A percentile compares a stretch with the other conserved stretches of the same genome.
Evolutionary conservation across 2,113 vertebrate species (phyloP).

Genomic region (Tragelaphus imberbis): DNA sequence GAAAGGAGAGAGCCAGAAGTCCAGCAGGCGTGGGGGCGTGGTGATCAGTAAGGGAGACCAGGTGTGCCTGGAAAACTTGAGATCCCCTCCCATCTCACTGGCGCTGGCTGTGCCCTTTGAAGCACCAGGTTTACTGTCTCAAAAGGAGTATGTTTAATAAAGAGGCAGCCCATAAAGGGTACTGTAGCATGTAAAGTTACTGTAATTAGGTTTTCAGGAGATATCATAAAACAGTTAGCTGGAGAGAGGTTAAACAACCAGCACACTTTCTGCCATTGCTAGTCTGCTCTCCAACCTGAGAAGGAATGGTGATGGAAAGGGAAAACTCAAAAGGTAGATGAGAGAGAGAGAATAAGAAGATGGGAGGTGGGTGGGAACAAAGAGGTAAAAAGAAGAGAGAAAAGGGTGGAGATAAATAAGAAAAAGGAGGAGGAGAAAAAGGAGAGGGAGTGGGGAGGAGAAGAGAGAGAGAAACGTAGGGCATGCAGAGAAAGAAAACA

Average conservation of each 20-base stretch:
- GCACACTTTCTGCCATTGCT: neutral
- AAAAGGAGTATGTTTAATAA: constrained; percentile 44
- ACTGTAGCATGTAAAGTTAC: constrained; percentile 38
- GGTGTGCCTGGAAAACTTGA: neutral
- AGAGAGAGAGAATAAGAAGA: neutral
- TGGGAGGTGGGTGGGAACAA: accelerated
- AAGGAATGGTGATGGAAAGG: neutral
- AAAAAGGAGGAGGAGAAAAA: neutral
- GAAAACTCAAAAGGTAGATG: neutral
- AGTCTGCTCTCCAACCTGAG: neutral
- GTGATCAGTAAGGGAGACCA: neutral
- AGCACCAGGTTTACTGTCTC: constrained; percentile 45
- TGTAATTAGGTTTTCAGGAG: constrained; percentile 62
- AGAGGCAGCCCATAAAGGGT: constrained; percentile 54
- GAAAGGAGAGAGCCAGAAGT: constrained; percentile 8
- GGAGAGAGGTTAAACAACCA: constrained; percentile 41
- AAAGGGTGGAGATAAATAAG: neutral
- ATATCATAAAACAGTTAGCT: constrained; percentile 58
- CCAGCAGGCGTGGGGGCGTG: accelerated
- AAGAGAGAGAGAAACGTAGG: neutral
- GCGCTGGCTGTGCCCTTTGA: constrained; percentile 9
- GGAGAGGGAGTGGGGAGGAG: neutral
- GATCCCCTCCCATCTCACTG: neutral
- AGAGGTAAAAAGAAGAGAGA: neutral
- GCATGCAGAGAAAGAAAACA: neutral